These are phyloP conservation scores for Nemotelus nigrinus DNA, from an alignment of 2,888 invertebrate species.

Conservation along the genomic window DNA sequence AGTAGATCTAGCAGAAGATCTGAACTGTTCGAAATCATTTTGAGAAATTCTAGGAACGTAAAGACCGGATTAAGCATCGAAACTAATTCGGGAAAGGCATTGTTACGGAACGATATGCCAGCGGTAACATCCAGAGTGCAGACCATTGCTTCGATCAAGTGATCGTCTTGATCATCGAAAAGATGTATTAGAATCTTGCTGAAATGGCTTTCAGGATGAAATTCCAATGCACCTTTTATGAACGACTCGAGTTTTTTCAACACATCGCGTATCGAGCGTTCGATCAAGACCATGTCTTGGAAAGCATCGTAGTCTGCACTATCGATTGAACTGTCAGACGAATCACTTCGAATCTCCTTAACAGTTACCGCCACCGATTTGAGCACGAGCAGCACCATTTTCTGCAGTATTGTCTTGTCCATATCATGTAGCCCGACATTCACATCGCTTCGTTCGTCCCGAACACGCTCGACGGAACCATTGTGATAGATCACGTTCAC, in stretches of 20 bases:
- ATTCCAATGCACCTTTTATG: slow-evolving; percentile 82
- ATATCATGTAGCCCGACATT: slow-evolving; percentile 61
- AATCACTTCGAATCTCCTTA: slow-evolving; percentile 88
- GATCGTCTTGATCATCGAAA: slow-evolving; percentile 91
- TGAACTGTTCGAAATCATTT: slow-evolving; percentile 83
- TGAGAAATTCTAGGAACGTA: slow-evolving; percentile 87
- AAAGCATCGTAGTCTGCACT: slow-evolving; percentile 87
- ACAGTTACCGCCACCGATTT: slow-evolving; percentile 91
- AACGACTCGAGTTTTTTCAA: slow-evolving; percentile 83
- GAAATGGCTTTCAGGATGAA: slow-evolving; percentile 87
- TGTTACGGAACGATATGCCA: slow-evolving; percentile 83
- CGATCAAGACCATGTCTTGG: slow-evolving; percentile 89
- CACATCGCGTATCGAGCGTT: slow-evolving; percentile 85
- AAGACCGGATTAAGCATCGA: slow-evolving; percentile 85
- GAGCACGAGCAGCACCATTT: slow-evolving; percentile 85
- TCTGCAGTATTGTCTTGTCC: slow-evolving; percentile 83
- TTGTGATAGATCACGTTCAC: slow-evolving; percentile 56
- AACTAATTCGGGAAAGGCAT: slow-evolving; percentile 81
- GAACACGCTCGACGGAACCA: slow-evolving; percentile 57
- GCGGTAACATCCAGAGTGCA: slow-evolving; percentile 89
- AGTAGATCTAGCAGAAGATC: slow-evolving; percentile 84
- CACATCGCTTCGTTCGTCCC: slow-evolving; percentile 63
- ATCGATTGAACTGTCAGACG: slow-evolving; percentile 84
- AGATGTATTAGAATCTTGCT: slow-evolving; percentile 89
- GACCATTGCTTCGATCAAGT: slow-evolving; percentile 90